Conservation (phyloP, 2,113 vertebrate genomes). For the Forbesichthys agassizii region DNA sequence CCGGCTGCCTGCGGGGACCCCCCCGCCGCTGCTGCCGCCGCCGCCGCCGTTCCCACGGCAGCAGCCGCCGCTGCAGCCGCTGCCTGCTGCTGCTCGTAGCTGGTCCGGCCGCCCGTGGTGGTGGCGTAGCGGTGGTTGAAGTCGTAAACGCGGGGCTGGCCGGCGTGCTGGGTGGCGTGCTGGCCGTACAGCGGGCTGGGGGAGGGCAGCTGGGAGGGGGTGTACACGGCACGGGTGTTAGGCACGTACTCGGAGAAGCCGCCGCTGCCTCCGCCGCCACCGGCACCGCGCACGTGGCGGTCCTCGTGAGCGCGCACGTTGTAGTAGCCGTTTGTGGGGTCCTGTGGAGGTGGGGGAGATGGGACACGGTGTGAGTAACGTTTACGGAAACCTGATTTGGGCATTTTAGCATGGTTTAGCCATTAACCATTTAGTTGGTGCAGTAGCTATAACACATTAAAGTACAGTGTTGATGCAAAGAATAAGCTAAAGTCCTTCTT, state of each 20-base stretch:
- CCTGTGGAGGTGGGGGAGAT: constrained; percentile 63
- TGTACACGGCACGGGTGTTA: constrained; percentile 78
- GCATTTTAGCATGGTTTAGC: no score
- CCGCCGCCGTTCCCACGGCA: neutral
- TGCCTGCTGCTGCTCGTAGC: constrained; percentile 79
- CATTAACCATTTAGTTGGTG: no score
- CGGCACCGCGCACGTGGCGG: constrained; percentile 67
- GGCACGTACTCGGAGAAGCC: constrained; percentile 82
- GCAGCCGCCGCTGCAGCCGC: constrained; percentile 61
- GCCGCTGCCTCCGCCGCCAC: constrained; percentile 71
- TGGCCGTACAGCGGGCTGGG: constrained; percentile 76
- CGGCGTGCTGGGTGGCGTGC: constrained; percentile 67
- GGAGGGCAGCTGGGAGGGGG: constrained; percentile 76
- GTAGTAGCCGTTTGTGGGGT: constrained; percentile 91
- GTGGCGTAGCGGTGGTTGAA: constrained; percentile 80
- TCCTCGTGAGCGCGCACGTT: constrained; percentile 88
- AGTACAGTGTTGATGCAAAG: no score
- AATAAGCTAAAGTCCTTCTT: no score
- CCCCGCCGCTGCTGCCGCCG: constrained; percentile 45
- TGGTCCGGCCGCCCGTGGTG: constrained; percentile 69
- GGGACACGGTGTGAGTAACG: neutral
- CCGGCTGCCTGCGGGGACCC: constrained; percentile 64
- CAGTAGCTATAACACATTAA: no score
- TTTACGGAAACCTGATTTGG: neutral
- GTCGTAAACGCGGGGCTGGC: constrained; percentile 81